phyloP scores from a whole-genome alignment of 2,888 invertebrate species.

The Pollenia labialis region DNA sequence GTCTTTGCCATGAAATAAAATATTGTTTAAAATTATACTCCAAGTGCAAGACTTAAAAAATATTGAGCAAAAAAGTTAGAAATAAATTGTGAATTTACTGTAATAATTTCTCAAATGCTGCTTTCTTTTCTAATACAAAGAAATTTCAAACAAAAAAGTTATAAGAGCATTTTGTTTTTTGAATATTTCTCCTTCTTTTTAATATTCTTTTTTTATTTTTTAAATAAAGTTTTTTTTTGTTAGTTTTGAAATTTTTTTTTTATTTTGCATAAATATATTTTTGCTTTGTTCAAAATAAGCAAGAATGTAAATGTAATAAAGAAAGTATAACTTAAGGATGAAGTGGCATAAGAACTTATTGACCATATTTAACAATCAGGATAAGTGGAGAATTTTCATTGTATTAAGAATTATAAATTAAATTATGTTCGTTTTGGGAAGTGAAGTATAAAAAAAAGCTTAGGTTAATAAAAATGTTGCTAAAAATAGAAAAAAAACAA shows the following conservation, averaged over 20 bases:
- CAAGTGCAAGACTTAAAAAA: constrained; percentile 8
- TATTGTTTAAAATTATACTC: constrained; percentile 53
- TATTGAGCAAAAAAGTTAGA: background rate
- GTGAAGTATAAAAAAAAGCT: background rate
- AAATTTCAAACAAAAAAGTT: constrained; percentile 21
- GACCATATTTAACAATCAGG: background rate
- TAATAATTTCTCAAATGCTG: constrained; percentile 54
- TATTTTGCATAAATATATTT: constrained; percentile 2
- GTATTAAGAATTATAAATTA: background rate
- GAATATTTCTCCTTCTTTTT: background rate
- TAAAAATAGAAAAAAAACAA: no score
- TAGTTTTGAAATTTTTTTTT: background rate
- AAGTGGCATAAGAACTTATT: constrained; percentile 31
- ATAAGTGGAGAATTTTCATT: background rate
- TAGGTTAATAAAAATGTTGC: no score
- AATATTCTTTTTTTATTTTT: constrained; percentile 35
- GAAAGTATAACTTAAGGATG: background rate
- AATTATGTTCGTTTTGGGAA: no score
- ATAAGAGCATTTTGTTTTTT: constrained; percentile 28
- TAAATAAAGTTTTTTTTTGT: background rate
- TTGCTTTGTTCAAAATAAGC: constrained; percentile 44
- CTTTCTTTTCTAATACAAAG: constrained; percentile 34
- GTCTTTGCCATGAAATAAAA: constrained; percentile 29
- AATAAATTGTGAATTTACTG: constrained; percentile 47
- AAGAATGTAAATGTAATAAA: constrained; percentile 51